Evolutionary conservation across 2,888 invertebrate species (phyloP).

Genomic region (Zaprionus obscuricornis): DNA sequence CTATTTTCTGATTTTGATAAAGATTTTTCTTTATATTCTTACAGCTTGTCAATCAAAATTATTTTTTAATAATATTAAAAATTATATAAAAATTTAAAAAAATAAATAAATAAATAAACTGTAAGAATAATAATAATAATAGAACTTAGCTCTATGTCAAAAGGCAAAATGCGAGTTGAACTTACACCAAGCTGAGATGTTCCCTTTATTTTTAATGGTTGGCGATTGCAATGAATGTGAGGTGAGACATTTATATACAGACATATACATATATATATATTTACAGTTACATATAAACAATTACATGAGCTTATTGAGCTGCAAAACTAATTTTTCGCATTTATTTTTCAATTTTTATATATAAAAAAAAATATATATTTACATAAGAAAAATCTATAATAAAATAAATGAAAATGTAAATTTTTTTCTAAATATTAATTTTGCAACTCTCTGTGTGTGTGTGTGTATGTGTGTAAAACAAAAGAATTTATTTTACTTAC

Average conservation of each 20-base stretch:
- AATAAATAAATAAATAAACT: no score
- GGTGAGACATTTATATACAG: slow-evolving; percentile 55
- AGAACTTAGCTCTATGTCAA: slow-evolving; percentile 27
- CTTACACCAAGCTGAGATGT: slow-evolving; percentile 96
- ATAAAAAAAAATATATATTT: slow-evolving; percentile 19
- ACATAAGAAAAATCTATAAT: slow-evolving; percentile 11
- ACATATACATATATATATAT: slow-evolving; percentile 52
- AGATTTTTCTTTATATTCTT: no score
- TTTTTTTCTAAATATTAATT: no score
- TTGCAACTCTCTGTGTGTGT: no score
- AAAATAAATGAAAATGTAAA: no score
- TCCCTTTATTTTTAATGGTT: slow-evolving; percentile 86
- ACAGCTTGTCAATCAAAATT: no score
- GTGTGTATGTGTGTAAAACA: no score
- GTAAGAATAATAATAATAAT: background rate
- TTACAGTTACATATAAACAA: no score
- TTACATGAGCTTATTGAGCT: background rate
- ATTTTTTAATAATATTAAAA: no score
- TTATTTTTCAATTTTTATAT: slow-evolving; percentile 11
- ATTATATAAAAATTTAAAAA: no score
- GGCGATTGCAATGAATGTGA: slow-evolving; percentile 72
- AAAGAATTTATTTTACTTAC: slow-evolving; percentile 91
- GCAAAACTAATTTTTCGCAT: slow-evolving; percentile 2
- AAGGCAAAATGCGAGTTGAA: slow-evolving; percentile 81
- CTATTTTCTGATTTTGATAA: no score